Evolutionary conservation across 1,140 invertebrate species (phyloP), one percentile per base, ranked within the genome.

Genomic region (Halyomorpha halys): DNA sequence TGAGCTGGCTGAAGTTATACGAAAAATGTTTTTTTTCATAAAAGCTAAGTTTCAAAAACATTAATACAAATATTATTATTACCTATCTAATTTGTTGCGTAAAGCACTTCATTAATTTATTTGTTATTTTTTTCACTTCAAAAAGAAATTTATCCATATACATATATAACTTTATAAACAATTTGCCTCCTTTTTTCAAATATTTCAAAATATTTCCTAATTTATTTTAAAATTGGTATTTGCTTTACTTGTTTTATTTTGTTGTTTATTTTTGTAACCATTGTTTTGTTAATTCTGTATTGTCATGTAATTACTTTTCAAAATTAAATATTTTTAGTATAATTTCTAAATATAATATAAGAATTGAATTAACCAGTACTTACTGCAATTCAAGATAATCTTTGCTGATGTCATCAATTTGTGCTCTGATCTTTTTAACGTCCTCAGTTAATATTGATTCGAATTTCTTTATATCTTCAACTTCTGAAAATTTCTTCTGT

Each of bases 361-460:
- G 11, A 47, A 47, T 4, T 47, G 45, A 47, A 49, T 18, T 39
- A 39, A 39, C 4, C 34, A 11, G 21, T 18, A 49, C 80, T 79
- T 72, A 84, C 83, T 84, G 81, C 39, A 81, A 79, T 68, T 81
- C 82, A 66, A 79, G 74, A 72, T 85, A 89, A 63, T 83, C 82
- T 44, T 85, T 72, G 70, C 84, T 86, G 1, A 86, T 86, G 49
- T 77, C 76, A 73, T 91, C 88, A 71, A 91, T 91, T 74, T 85
- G 83, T 70, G 86, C 83, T 59, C 88, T 75, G 23, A 91, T 73
- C 61, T 89, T 81, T 16, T 82, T 77, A 2, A 91, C 86, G 76
- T 90, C 87, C 66, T 81, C 75, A 56, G 76, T 79, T 9, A 82
- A 67, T 18, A 78, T 68, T 18, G 70, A 67, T 70, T 82, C 80